phyloP scores from a whole-genome alignment of 2,797 vertebrate genomes.

The Aythya fuligula region DNA sequence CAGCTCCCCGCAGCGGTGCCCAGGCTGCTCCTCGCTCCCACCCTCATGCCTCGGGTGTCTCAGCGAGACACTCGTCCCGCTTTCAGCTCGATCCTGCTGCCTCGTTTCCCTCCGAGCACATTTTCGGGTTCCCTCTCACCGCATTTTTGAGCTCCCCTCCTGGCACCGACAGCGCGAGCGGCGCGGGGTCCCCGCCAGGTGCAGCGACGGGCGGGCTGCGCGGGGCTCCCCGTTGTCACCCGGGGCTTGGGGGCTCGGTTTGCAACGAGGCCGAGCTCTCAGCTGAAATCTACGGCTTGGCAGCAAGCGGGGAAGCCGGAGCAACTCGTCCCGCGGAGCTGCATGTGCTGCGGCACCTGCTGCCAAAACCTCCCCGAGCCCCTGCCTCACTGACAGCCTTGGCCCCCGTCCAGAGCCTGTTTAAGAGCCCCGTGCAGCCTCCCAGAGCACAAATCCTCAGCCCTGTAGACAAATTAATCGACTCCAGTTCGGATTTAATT shows the following conservation, averaged over 20 bases:
- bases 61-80: fast-evolving
- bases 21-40: neutral
- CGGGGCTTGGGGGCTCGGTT: neutral
- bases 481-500: neutral
- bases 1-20: neutral
- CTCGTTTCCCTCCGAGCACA: neutral
- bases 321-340: neutral
- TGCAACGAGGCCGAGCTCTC: neutral
- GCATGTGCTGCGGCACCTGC: neutral
- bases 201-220: neutral
- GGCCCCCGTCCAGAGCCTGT: constrained; percentile 38
- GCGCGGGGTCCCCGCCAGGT: fast-evolving
- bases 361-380: constrained; percentile 30
- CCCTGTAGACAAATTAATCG: neutral
- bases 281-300: neutral
- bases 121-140: neutral
- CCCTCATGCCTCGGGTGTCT: fast-evolving
- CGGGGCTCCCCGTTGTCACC: neutral
- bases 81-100: fast-evolving
- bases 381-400: neutral
- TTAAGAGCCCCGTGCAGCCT: neutral
- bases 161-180: neutral
- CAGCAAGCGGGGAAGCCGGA: neutral
- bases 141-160: fast-evolving
- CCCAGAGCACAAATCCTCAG: neutral